Evolutionary conservation across 1,140 invertebrate species (phyloP), one percentile per base, ranked within the genome.

Genomic region (Bombus sibiricus): DNA sequence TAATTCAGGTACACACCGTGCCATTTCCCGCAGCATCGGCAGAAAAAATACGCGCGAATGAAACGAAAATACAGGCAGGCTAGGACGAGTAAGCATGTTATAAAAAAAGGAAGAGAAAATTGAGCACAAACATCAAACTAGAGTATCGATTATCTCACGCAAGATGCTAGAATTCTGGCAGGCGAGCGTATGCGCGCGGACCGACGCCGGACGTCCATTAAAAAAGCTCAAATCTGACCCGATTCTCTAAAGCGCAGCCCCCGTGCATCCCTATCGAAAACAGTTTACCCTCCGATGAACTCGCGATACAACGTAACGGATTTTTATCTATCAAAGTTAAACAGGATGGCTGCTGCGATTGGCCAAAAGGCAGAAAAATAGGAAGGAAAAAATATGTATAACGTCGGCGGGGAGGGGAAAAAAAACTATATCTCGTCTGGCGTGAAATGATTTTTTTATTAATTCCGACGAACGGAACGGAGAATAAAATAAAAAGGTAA

Each of bases 381-480:
- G 9, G 18, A 22, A 37, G 4, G 2, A 6, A 73, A 81, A 62
- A 53, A 37, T 47, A 68, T 34, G 3, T 41, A n/a, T 2, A 72
- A 3, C 0, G 34, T 2, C 2, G 2, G n/a, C 1, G 9, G 4
- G 1, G 0, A 3, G 18, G 15, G 37, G 9, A 2, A 0, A 0
- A 64, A 28, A 6, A 18, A 47, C 12, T n/a, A 1, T 15, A 15
- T 76, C 34, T 22, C 15, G 32, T 10, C 28, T 9, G 12, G 18
- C 37, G 47, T 69, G 39, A 84, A 84, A 78, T 77, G 57, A 81
- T 80, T 69, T 80, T 84, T 84, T 43, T 62, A 41, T 85, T 71
- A 71, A 84, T 84, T 53, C 47, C 75, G 73, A 22, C 41, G 22
- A 32, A 39, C 12, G 62, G 8, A 41, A 25, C 12, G 62, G 3